Evolutionary conservation across 2,888 invertebrate species (phyloP), one percentile per base, ranked within the genome.

Genomic region (Xestia c-nigrum): DNA sequence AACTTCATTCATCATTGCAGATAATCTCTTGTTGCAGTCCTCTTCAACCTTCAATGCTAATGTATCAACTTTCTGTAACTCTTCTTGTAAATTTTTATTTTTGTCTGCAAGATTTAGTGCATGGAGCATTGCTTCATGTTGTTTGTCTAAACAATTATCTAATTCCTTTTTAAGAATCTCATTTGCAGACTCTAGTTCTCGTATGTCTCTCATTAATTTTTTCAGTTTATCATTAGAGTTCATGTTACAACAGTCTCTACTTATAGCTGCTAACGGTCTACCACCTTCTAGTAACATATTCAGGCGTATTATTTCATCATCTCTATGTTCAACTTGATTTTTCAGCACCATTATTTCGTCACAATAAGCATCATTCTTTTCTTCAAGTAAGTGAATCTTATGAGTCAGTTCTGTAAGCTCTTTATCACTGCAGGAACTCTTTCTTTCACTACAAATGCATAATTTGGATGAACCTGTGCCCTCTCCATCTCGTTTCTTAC

Each of bases 41-140:
- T 97, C 97, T 95, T 98, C 98, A 19, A 98, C 98, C 83, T 97
- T 97, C 78, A 98, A 93, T 4, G 98, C 98, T 83, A 98, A 97
- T 85, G 97, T 97, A 91, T 98, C 98, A 68, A 98, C 97, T 90
- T 98, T 98, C 84, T 97, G 97, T 83, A 98, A 90, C 92, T 98
- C 98, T 78, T 97, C 97, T 92, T 98, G 97, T 71, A 98, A 92
- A 76, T 95, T 95, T 90, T 97, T 97, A 89, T 98, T 98, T 87
- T 97, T 97, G 85, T 98, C 98, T n/a, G 98, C 98, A 72, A 98
- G 96, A 89, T 97, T 97, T 64, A 98, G 94, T 9, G 98, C 98
- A 85, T 98, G 95, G 65, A 98, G 96, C 98, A 98, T 98, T 7
- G 98, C 98, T 91, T 98, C 98, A 92, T 98, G 98, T 90, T 98